These are phyloP conservation scores for Melanocharis versteri DNA, from an alignment of 2,113 vertebrate species.

Conservation along the genomic window DNA sequence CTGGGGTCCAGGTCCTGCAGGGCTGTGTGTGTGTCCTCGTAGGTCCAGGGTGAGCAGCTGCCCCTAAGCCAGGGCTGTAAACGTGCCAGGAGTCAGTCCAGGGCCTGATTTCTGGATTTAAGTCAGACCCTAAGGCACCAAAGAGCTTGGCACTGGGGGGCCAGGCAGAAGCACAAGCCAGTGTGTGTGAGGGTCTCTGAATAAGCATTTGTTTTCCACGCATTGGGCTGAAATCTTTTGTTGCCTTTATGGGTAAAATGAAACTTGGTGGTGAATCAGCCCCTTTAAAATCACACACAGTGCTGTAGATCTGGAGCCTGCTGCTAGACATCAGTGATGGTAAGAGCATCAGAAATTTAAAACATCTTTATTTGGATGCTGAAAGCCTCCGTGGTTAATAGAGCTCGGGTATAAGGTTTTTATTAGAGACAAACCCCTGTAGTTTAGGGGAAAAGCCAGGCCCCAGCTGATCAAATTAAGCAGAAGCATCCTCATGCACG, in stretches of 20 bases:
- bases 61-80: background rate
- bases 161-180: background rate
- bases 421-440: background rate
- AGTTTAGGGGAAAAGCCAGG: background rate
- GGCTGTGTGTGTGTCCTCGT: rapidly evolving
- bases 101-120: background rate
- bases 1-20: background rate
- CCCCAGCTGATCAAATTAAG: background rate
- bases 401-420: background rate
- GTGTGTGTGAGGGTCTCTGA: background rate
- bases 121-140: background rate
- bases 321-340: background rate
- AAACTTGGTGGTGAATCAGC: background rate
- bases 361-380: background rate
- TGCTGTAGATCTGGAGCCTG: background rate
- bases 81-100: background rate
- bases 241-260: background rate
- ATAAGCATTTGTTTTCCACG: background rate
- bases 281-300: background rate
- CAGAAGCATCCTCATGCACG: background rate
- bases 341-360: background rate
- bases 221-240: background rate
- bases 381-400: background rate
- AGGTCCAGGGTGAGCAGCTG: background rate
- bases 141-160: background rate